Conservation (phyloP, 2,113 vertebrate genomes). For the Burhinus oedicnemus region DNA sequence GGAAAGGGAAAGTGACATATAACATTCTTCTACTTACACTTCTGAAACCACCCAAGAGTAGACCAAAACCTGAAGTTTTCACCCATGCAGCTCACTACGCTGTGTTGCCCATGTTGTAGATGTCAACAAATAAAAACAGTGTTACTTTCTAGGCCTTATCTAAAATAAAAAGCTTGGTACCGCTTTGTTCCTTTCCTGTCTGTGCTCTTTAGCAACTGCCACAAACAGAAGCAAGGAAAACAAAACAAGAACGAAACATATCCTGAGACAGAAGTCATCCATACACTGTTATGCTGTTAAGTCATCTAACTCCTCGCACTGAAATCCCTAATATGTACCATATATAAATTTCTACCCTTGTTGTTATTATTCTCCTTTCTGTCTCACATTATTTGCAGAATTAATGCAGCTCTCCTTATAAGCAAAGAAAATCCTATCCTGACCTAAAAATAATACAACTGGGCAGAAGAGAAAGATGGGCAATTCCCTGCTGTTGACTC, state of each 20-base stretch:
- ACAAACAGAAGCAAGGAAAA: constrained; percentile 17
- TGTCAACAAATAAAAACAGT: not conserved
- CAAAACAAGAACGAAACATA: not conserved
- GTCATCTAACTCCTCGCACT: not conserved
- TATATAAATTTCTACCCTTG: not conserved
- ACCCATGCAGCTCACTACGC: not conserved
- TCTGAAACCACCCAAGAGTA: not conserved
- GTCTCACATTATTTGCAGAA: not conserved
- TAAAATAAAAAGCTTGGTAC: not conserved
- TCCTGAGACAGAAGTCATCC: not conserved
- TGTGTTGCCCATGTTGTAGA: not conserved
- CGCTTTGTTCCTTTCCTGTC: not conserved
- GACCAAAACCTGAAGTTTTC: not conserved
- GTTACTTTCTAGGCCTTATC: not conserved
- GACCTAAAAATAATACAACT: not conserved
- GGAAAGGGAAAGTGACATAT: not conserved
- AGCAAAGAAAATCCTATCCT: not conserved
- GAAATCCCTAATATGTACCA: fast-evolving
- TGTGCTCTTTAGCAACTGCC: not conserved
- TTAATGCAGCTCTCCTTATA: not conserved
- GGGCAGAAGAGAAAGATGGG: not conserved
- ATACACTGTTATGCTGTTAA: not conserved
- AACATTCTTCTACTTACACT: not conserved
- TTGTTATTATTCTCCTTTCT: not conserved
- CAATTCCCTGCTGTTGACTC: not conserved